These are phyloP conservation scores for Desoria tigrina DNA, from an alignment of 2,888 invertebrate species.

Conservation along the genomic window DNA sequence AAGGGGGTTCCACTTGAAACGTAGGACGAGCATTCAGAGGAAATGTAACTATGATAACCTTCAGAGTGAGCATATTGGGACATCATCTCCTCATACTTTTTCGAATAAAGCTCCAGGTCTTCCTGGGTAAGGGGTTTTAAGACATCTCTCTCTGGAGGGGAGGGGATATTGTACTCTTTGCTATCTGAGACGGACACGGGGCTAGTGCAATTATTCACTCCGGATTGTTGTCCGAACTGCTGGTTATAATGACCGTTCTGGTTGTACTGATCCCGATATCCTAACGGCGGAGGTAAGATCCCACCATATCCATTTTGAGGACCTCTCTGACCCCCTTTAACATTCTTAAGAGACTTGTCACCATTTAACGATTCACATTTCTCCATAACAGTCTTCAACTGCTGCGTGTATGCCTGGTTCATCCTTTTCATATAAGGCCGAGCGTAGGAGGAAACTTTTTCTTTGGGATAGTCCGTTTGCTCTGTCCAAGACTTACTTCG, in stretches of 20 bases:
- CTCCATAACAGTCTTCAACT: conserved; percentile 72
- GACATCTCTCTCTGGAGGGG: conserved; percentile 70
- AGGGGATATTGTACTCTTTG: conserved; percentile 68
- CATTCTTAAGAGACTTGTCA: conserved; percentile 13
- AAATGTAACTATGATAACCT: conserved; percentile 78
- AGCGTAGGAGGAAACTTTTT: conserved; percentile 64
- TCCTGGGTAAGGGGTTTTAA: conserved; percentile 63
- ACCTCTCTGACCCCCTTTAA: conserved; percentile 15
- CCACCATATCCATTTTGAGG: conserved; percentile 29
- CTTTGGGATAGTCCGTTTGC: conserved; percentile 70
- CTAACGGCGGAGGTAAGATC: conserved; percentile 54
- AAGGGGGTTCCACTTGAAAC: conserved; percentile 66
- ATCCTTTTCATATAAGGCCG: conserved; percentile 67
- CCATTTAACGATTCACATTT: conserved; percentile 60
- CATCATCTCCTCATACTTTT: conserved; percentile 61
- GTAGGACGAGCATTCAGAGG: conserved; percentile 65
- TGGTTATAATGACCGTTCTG: conserved; percentile 26
- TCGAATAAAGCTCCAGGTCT: conserved; percentile 70
- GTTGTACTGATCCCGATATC: conserved; percentile 57
- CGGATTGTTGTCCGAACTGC: conserved; percentile 24
- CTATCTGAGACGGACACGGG: conserved; percentile 56
- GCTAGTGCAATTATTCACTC: conserved; percentile 7
- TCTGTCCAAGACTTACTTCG: conserved; percentile 72
- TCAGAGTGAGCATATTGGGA: conserved; percentile 71
- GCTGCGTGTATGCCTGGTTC: conserved; percentile 64